Base-by-base conservation (phyloP, 2,797 vertebrate genomes). In the Phrynocephalus guinanensis region DNA sequence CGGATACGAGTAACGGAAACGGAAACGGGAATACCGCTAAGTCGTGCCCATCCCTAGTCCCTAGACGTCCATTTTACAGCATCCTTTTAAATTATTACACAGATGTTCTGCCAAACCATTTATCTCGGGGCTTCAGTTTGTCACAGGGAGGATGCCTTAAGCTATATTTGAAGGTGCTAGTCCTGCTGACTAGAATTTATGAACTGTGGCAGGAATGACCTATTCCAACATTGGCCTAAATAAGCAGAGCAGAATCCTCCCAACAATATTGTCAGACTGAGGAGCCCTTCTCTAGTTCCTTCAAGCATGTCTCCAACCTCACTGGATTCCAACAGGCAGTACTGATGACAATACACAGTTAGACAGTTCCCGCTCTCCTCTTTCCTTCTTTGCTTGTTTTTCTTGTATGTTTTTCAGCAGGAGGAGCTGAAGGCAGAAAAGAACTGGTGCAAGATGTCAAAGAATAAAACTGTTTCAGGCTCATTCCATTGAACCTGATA, bases 101-200 rank as follows among this genome's bases (percentile, higher is more conserved):
- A 28, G 68, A 73, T 86, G 90, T 92, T 87, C 72, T 52, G 71
- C 84, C 78, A 90, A 48, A 10, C 22, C 90, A 89, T 79, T 79
- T 88, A 44, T 77, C 56, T 60, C 68, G 9, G 88, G 24, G n/a
- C 56, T 89, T 80, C 86, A 89, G 56, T 76, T 88, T 88, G 88
- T 73, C 83, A 86, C 83, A 90, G 76, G 77, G 83, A 68, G 71
- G 63, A 86, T 30, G 85, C 82, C 84, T 94, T 85, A 90, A 89
- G 56, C 85, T 82, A 67, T 22, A 22, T 76, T 90, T 83, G 88
- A 75, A 92, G 89, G 56, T 76, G 86, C 86, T 83, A 87, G 82
- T 38, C 90, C 86, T 5, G 20, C 67, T 24, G 77, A 88, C 84
- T 90, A 85, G 85, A 92, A 94, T 93, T 90, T 91, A 92, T 91